Conservation (phyloP, 2,113 vertebrate species). For the Sardina pilchardus region DNA sequence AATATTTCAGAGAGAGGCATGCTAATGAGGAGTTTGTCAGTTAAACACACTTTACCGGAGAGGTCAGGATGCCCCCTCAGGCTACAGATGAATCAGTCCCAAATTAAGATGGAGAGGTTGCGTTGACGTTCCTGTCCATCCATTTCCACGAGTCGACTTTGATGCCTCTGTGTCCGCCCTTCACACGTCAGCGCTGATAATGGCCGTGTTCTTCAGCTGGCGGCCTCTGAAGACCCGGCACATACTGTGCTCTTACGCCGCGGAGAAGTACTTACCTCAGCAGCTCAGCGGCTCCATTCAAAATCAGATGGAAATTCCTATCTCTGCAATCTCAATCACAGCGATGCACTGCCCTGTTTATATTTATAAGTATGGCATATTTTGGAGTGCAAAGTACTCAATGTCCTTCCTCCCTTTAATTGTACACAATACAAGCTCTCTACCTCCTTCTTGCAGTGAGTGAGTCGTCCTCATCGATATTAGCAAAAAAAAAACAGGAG, state of each 20-base stretch:
- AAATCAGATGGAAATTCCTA: too few species aligned
- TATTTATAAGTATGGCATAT: background rate
- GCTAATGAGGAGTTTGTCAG: background rate
- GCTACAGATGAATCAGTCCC: background rate
- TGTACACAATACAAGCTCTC: background rate
- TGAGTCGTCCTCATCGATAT: background rate
- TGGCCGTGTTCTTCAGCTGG: background rate
- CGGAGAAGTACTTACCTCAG: background rate
- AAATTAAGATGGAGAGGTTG: constrained; percentile 12
- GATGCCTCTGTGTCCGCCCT: background rate
- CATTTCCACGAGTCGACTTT: background rate
- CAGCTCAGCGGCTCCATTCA: background rate
- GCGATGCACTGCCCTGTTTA: too few species aligned
- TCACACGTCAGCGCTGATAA: background rate
- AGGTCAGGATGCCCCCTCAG: background rate
- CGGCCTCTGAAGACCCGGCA: too few species aligned
- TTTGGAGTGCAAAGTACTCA: background rate
- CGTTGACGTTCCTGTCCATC: background rate
- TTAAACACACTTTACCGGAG: background rate
- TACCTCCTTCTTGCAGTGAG: background rate
- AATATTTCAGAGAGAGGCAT: background rate
- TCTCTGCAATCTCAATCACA: too few species aligned
- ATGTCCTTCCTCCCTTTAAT: background rate
- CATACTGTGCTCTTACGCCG: background rate
- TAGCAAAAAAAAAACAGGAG: background rate